phyloP scores from a whole-genome alignment of 1,140 invertebrate species.

The Matsumurasca onukii region DNA sequence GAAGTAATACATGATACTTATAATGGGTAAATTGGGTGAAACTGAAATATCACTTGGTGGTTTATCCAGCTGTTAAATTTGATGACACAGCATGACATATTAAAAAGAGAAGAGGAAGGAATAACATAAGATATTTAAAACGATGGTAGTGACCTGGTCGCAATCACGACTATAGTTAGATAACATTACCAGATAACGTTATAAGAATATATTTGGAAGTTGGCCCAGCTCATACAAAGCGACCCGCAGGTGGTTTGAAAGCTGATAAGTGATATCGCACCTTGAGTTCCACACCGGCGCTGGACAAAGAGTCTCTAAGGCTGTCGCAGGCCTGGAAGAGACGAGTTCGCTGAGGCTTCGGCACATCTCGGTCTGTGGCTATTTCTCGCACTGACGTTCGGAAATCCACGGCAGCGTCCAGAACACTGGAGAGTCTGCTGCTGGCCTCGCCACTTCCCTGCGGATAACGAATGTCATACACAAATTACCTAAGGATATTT shows the following conservation, averaged over 20 bases:
- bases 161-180: no score
- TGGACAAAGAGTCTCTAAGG: constrained; percentile 59
- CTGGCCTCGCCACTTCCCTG: background rate
- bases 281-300: constrained; percentile 21
- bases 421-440: constrained; percentile 39
- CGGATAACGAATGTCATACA: background rate
- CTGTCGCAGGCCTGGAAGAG: constrained; percentile 72
- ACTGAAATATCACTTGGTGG: background rate
- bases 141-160: no score
- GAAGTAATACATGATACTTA: background rate
- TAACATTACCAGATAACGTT: no score
- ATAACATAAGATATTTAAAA: no score
- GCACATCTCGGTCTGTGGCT: constrained; percentile 49
- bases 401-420: constrained; percentile 64
- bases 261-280: background rate
- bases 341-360: constrained; percentile 47
- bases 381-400: constrained; percentile 57
- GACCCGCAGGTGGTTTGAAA: background rate
- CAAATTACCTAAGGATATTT: background rate
- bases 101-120: no score
- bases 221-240: background rate
- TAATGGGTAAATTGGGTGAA: background rate
- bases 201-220: background rate
- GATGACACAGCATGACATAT: background rate
- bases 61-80: background rate